Evolutionary conservation across 2,888 invertebrate species (phyloP).

Genomic region (Chloroclystis v-ata): DNA sequence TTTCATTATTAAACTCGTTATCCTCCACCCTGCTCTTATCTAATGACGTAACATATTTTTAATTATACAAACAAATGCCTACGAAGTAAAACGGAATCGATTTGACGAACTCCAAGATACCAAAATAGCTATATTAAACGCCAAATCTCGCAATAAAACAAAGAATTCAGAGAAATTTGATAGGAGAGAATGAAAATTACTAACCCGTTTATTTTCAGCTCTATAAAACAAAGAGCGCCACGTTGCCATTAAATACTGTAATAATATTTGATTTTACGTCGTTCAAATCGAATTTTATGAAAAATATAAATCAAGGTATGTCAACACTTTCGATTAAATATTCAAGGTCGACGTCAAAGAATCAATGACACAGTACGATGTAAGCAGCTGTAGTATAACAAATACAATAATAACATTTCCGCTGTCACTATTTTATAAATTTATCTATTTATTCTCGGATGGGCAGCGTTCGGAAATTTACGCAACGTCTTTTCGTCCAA

Average conservation of each 20-base stretch:
- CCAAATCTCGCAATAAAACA: constrained; percentile 5
- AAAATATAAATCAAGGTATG: constrained; percentile 67
- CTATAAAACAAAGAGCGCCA: constrained; percentile 57
- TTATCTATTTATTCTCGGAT: no score
- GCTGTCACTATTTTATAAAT: no score
- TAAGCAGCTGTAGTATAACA: no score
- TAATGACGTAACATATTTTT: no score
- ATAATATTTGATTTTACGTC: constrained; percentile 64
- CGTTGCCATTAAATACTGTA: constrained; percentile 54
- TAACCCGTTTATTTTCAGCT: constrained; percentile 46
- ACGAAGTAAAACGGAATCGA: not conserved
- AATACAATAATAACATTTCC: no score
- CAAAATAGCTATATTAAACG: constrained; percentile 5
- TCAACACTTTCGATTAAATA: constrained; percentile 74
- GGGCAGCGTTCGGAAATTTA: no score
- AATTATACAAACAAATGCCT: no score
- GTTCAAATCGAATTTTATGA: constrained; percentile 57
- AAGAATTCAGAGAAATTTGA: constrained; percentile 22
- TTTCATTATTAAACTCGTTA: no score
- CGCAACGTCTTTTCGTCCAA: no score
- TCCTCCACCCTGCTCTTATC: no score
- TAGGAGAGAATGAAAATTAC: constrained; percentile 30
- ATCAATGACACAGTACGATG: constrained; percentile 1
- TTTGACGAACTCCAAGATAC: not conserved
- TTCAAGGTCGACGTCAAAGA: constrained; percentile 56